Base-by-base conservation (phyloP, 2,797 vertebrate species). In the Prionace glauca region DNA sequence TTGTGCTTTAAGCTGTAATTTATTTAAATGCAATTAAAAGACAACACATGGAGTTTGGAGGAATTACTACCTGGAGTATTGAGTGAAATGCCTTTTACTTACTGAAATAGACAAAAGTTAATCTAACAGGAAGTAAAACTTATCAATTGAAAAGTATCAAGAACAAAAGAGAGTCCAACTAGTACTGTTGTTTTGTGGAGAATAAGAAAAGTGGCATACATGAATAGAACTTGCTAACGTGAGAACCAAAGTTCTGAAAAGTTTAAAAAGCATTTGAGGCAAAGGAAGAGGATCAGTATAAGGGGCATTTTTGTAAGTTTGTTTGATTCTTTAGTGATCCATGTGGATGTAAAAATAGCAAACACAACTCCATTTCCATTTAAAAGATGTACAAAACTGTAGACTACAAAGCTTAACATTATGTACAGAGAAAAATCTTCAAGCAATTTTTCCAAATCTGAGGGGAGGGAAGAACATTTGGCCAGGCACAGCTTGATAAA, bases 401-500 rank as follows among this genome's bases (percentile, higher is more conserved):
- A 69, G 41, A 22, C 81, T 20, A 45, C 24, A 84, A 45, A 84
- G 9, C 62, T 16, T 67, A 24, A 20, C 20, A 69, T 69, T 10
- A 69, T 41, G 90, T 41, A 92, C 67, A 41, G 65, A 69, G 62
- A 41, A 92, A 77, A 92, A 92, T n/a, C 65, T 69, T 92, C 90
- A 92, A 92, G 36, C 90, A 69, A 62, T 69, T 92, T 92, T 67
- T n/a, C 36, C 1, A 9, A 92, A 41, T 92, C 65, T 92, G 65
- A 92, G 65, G 20, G 65, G 36, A 92, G 65, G 65, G 90, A 69
- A 92, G 65, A n/a, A 10, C n/a, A 92, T 69, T 67, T 92, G 62
- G 90, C n/a, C 69, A 69, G 41, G 90, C 90, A 69, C 90, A 92
- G 90, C 90, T 69, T 92, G 90, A 24, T 92, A 92, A 92, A 92